Evolutionary conservation across 1,140 invertebrate species (phyloP).

Genomic region (Protaetia brevitarsis): DNA sequence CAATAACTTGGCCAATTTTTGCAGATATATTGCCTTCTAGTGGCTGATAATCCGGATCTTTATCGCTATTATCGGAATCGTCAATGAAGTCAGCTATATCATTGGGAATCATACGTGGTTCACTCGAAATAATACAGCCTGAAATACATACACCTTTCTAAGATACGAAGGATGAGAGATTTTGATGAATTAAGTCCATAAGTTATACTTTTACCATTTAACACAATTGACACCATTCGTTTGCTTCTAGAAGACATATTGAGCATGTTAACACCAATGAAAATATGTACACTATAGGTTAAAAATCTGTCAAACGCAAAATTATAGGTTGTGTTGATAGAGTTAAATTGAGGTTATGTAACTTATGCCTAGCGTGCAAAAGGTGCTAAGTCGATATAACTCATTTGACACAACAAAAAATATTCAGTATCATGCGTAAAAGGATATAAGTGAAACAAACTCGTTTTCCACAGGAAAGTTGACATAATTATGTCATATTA

Average conservation of each 20-base stretch:
- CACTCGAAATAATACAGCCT: not conserved
- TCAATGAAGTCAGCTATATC: not conserved
- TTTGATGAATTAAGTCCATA: too few species aligned
- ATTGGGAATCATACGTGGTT: not conserved
- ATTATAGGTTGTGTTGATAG: not conserved
- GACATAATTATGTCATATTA: not conserved
- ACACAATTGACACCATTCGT: not conserved
- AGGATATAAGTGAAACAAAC: not conserved
- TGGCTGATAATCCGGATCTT: not conserved
- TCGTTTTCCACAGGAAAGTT: not conserved
- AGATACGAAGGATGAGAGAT: not conserved
- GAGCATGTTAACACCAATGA: not conserved
- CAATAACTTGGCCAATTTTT: not conserved
- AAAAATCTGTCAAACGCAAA: not conserved
- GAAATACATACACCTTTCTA: not conserved
- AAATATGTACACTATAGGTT: not conserved
- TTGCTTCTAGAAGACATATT: not conserved
- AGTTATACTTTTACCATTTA: not conserved
- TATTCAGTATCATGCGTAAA: not conserved
- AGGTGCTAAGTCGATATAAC: not conserved
- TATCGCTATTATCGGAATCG: not conserved
- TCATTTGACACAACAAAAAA: not conserved
- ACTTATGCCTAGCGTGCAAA: not conserved
- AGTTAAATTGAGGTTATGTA: not conserved
- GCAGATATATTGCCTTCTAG: not conserved